These are phyloP conservation scores for Oreonectes daqikongensis DNA, from an alignment of 2,797 vertebrate genomes.

Conservation along the genomic window DNA sequence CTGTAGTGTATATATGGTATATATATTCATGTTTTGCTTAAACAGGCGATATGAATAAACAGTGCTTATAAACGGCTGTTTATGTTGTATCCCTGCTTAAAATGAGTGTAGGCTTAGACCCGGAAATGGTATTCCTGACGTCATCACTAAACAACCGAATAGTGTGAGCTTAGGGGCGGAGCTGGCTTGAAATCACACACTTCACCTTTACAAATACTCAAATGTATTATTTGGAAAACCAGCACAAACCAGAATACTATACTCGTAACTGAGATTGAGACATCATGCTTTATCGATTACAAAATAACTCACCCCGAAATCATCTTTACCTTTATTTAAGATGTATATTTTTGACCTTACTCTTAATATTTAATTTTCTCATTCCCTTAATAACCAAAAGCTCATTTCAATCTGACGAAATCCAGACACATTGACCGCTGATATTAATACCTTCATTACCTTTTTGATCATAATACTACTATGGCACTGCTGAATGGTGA, in stretches of 20 bases:
- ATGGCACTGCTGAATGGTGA: conserved; percentile 75
- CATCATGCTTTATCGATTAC: conserved; percentile 57
- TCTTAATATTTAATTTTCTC: background rate
- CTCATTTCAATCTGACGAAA: conserved; percentile 37
- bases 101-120: too few species aligned
- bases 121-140: too few species aligned
- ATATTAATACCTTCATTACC: conserved; percentile 33
- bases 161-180: background rate
- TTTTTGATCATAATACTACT: conserved; percentile 39
- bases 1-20: too few species aligned
- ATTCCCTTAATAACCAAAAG: conserved; percentile 14
- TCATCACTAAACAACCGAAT: too few species aligned
- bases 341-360: conserved; percentile 8
- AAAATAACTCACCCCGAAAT: conserved; percentile 41
- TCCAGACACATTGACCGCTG: conserved; percentile 34
- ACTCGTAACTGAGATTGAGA: conserved; percentile 71
- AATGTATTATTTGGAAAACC: conserved; percentile 46
- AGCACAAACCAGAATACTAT: conserved; percentile 39
- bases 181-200: conserved; percentile 58
- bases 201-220: conserved; percentile 3
- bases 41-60: too few species aligned
- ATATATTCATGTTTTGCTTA: too few species aligned
- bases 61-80: too few species aligned
- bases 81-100: too few species aligned
- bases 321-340: conserved; percentile 14